Evolutionary conservation across 2,888 invertebrate genomes (phyloP), one percentile per base, ranked within the genome.

Genomic region (Oegoconia quadripuncta): DNA sequence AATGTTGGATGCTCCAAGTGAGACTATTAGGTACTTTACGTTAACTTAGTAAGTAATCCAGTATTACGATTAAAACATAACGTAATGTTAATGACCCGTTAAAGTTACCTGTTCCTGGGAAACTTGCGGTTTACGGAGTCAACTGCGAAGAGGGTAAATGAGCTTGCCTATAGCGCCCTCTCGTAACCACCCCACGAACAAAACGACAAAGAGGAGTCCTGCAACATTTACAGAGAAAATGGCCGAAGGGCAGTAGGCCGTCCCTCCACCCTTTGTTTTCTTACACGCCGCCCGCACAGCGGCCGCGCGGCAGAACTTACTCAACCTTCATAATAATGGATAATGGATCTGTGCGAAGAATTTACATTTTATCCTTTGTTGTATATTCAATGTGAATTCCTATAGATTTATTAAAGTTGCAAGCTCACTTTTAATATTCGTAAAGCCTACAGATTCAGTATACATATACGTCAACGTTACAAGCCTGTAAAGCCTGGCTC

Each of bases 201-300:
- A 74, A 75, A 77, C 70, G 72, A 74, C 73, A 74, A 75, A 74
- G 72, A 62, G 66, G 71, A 64, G 60, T 68, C 60, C 59, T 62
- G 70, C 67, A 72, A 75, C 74, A 75, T 76, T 81, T 77, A 74
- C 73, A 66, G 69, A 74, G 78, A 75, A 79, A 81, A 80, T 68
- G 64, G 74, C 83, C 79, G 61, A 59, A 64, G 78, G 83, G 73
- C 76, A 74, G 58, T 54, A 54, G 60, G 59, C 67, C 62, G 59
- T 61, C 71, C 73, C 70, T 62, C 59, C 63, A 61, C 72, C 80
- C 77, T 79, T 83, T 83, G 80, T 83, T 81, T 76, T 77, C 71
- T 64, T 66, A 70, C 59, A 48, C 56, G 59, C 59, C 56, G 55
- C 61, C 53, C 51, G 50, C 52, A 47, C 58, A 58, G 57, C 60